A percentile compares a stretch with the other conserved stretches of the same genome.
phyloP scores from a whole-genome alignment of 2,113 vertebrate species.

The Rhodinocichla rosea region DNA sequence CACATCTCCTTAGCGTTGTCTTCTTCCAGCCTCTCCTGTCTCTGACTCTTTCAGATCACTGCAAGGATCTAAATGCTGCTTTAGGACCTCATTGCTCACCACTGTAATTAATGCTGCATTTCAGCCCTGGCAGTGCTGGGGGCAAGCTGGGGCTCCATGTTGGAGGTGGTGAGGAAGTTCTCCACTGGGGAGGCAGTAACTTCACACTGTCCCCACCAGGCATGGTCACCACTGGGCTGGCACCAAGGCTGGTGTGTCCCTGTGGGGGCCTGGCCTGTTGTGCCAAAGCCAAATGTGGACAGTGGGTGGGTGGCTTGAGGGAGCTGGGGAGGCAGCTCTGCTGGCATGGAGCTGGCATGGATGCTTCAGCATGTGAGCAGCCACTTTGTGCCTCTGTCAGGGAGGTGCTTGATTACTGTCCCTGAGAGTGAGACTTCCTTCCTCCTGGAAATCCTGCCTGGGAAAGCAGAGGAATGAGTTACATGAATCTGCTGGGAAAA shows the following conservation, averaged over 20 bases:
- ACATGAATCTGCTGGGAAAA: not conserved
- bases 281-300: not conserved
- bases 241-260: not conserved
- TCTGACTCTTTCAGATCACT: not conserved
- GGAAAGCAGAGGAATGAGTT: not conserved
- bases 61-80: not conserved
- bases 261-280: fast-evolving
- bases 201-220: not conserved
- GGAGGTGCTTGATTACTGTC: not conserved
- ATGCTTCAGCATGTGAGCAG: fast-evolving
- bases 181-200: not conserved
- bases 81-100: not conserved
- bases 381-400: fast-evolving
- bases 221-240: fast-evolving
- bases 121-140: not conserved
- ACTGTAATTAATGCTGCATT: not conserved
- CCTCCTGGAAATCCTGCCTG: constrained; percentile 15
- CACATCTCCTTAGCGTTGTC: not conserved
- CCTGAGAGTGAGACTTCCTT: not conserved
- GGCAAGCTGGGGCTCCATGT: not conserved
- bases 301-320: fast-evolving
- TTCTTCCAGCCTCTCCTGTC: not conserved
- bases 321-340: not conserved
- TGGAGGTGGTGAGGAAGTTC: not conserved
- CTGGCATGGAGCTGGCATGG: fast-evolving